These are phyloP conservation scores for Ailurus styani DNA, from an alignment of 2,113 vertebrate species.

Conservation along the genomic window DNA sequence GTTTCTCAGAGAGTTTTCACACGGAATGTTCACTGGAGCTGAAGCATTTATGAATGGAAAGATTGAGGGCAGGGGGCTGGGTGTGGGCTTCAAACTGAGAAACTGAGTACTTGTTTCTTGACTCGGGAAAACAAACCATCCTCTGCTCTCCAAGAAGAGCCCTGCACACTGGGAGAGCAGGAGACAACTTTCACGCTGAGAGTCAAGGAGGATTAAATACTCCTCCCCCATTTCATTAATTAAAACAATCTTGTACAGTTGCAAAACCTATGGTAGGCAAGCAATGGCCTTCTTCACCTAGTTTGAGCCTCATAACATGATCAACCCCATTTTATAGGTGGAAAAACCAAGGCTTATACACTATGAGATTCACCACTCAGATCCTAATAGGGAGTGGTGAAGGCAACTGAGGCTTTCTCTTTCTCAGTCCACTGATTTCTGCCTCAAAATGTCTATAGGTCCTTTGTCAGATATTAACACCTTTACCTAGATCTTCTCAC, in stretches of 20 bases:
- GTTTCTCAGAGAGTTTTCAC: constrained; percentile 13
- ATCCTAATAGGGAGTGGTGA: not conserved
- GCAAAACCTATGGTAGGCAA: not conserved
- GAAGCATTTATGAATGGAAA: not conserved
- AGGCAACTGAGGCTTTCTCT: not conserved
- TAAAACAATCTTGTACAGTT: not conserved
- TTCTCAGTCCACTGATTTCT: not conserved
- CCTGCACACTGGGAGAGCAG: accelerated
- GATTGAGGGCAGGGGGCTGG: no score
- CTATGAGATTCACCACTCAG: not conserved
- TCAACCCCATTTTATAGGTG: not conserved
- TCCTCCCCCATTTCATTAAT: not conserved
- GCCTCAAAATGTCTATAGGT: not conserved
- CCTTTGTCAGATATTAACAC: not conserved
- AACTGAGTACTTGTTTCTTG: not conserved
- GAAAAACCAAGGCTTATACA: not conserved
- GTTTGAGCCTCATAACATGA: not conserved
- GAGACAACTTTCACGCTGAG: not conserved
- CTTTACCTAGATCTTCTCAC: not conserved
- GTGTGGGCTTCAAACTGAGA: not conserved
- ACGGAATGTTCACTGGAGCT: not conserved
- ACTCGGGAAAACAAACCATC: not conserved
- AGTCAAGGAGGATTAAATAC: not conserved
- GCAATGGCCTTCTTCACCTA: not conserved
- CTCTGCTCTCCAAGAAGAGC: not conserved